Conservation (phyloP, 2,797 vertebrate species). For the Triplophysa bombifrons region DNA sequence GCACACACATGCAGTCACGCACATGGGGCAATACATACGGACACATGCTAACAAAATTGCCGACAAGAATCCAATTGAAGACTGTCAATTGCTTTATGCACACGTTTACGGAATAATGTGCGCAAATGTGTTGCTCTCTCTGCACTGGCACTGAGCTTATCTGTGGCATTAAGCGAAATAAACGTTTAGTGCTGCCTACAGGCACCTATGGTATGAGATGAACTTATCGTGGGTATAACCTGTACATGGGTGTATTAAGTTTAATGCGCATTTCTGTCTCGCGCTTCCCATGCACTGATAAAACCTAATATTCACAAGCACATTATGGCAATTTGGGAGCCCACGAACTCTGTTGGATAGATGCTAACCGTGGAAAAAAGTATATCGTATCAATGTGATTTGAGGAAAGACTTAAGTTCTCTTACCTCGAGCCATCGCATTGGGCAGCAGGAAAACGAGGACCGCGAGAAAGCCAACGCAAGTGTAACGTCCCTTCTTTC, state of each 20-base stretch:
- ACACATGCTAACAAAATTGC: neutral
- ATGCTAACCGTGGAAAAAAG: neutral
- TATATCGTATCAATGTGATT: neutral
- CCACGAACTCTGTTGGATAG: conserved; percentile 4
- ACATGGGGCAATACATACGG: neutral
- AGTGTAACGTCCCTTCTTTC: conserved; percentile 65
- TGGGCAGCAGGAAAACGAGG: conserved; percentile 60
- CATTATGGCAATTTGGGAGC: neutral
- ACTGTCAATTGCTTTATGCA: neutral
- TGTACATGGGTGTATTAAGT: neutral
- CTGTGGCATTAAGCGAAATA: too few relatives aligned
- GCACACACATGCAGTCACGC: conserved; percentile 1
- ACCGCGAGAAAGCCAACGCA: conserved; percentile 69
- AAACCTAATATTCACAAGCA: neutral
- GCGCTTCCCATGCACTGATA: neutral
- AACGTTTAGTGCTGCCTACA: neutral
- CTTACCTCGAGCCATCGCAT: conserved; percentile 71
- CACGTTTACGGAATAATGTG: neutral
- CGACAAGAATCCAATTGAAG: neutral
- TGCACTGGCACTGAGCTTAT: neutral
- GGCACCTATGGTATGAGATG: neutral
- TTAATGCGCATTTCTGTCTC: neutral
- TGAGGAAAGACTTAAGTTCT: neutral
- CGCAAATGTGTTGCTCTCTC: neutral
- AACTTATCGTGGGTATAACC: conserved; percentile 1